These are phyloP conservation scores for Pseudomyrmex flavicornis DNA, from an alignment of 1,140 invertebrate species.

Conservation along the genomic window DNA sequence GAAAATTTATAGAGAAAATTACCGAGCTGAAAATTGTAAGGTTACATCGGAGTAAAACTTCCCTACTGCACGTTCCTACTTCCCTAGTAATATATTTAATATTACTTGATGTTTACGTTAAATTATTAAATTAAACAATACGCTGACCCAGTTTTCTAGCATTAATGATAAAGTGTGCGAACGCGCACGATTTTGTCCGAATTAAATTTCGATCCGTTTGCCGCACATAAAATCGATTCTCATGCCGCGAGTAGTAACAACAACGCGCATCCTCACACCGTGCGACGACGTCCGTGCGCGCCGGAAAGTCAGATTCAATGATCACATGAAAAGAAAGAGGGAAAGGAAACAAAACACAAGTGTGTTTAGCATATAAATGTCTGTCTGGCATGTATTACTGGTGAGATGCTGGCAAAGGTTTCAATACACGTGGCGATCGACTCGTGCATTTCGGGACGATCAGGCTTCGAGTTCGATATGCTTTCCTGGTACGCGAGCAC, in stretches of 20 bases:
- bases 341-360: not conserved
- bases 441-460: slow-evolving; percentile 48
- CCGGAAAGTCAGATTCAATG: not conserved
- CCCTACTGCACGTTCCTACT: slow-evolving; percentile 63
- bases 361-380: slow-evolving; percentile 12
- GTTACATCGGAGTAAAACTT: slow-evolving; percentile 69
- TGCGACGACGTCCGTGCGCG: not conserved
- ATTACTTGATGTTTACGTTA: slow-evolving; percentile 74
- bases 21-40: slow-evolving; percentile 72
- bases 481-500: slow-evolving; percentile 75
- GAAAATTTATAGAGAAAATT: slow-evolving; percentile 64
- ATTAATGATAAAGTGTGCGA: slow-evolving; percentile 42
- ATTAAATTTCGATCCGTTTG: slow-evolving; percentile 48
- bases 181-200: not conserved
- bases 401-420: not conserved
- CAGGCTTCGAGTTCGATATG: slow-evolving; percentile 63
- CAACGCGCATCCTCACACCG: not conserved
- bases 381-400: not conserved
- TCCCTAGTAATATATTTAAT: slow-evolving; percentile 73
- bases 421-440: slow-evolving; percentile 59
- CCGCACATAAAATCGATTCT: not conserved
- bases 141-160: slow-evolving; percentile 46
- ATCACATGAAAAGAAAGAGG: not conserved
- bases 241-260: no score
- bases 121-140: slow-evolving; percentile 75